A percentile compares a stretch with the other conserved stretches of the same genome.
Conservation (phyloP, 2,797 vertebrate genomes). For the Acipenser transmontanus region DNA sequence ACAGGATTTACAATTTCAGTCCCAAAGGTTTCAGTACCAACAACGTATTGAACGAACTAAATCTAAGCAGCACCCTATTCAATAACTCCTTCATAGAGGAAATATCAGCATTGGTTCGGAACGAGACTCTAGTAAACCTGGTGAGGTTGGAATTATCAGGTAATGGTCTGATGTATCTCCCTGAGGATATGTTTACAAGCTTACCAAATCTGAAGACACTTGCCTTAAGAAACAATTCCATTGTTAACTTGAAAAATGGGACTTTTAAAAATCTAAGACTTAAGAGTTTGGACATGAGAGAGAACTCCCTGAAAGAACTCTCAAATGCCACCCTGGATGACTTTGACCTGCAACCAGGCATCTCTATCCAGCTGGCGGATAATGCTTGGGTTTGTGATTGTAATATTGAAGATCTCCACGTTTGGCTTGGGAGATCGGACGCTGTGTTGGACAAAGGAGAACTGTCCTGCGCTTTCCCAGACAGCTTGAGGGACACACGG, state of each 20-base stretch:
- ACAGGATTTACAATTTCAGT: slow-evolving; percentile 59
- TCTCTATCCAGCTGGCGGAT: slow-evolving; percentile 56
- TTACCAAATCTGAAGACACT: slow-evolving; percentile 61
- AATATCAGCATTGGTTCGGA: slow-evolving; percentile 37
- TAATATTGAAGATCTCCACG: slow-evolving; percentile 58
- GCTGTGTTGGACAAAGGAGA: slow-evolving; percentile 53
- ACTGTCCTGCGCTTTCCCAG: slow-evolving; percentile 67
- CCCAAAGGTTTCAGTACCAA: slow-evolving; percentile 56
- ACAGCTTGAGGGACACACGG: slow-evolving; percentile 45
- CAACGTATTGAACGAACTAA: slow-evolving; percentile 61
- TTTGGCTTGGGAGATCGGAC: slow-evolving; percentile 73
- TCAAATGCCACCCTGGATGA: slow-evolving; percentile 51
- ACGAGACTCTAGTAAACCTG: slow-evolving; percentile 52
- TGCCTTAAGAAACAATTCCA: slow-evolving; percentile 77
- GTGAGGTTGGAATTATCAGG: slow-evolving; percentile 54
- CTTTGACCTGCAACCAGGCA: slow-evolving; percentile 45
- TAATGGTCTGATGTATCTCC: slow-evolving; percentile 68
- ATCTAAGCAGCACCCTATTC: slow-evolving; percentile 56
- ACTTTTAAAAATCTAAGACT: slow-evolving; percentile 61
- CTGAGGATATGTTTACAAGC: slow-evolving; percentile 45
- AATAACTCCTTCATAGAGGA: slow-evolving; percentile 29
- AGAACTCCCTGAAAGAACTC: slow-evolving; percentile 69
- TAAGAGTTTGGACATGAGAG: slow-evolving; percentile 69
- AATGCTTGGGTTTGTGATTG: slow-evolving; percentile 89
- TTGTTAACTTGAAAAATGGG: slow-evolving; percentile 61